Conservation (phyloP, 2,113 vertebrate genomes). For the Actinemys pallida region DNA sequence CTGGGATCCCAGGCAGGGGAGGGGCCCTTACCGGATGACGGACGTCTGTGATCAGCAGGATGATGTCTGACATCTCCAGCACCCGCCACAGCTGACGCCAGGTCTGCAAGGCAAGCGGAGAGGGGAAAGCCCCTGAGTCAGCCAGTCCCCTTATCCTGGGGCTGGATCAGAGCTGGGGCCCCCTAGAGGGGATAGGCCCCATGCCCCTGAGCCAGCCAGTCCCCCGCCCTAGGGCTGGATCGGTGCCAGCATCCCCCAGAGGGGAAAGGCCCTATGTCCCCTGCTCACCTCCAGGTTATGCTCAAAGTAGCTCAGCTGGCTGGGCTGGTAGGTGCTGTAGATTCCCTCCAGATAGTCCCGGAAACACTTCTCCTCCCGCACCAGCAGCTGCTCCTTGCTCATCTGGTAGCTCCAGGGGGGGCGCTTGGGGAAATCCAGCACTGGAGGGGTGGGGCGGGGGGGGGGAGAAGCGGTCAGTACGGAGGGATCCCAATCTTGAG, state of each 20-base stretch:
- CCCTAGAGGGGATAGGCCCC: background rate
- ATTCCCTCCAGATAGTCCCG: conserved; percentile 87
- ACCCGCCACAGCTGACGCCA: conserved; percentile 96
- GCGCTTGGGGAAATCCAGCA: conserved; percentile 88
- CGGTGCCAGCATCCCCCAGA: background rate
- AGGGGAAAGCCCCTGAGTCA: background rate
- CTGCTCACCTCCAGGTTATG: conserved; percentile 91
- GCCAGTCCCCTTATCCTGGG: background rate
- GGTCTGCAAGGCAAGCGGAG: conserved; percentile 78
- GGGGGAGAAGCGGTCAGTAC: background rate
- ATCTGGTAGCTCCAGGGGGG: conserved; percentile 92
- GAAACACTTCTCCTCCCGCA: conserved; percentile 89
- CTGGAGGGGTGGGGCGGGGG: conserved; percentile 61
- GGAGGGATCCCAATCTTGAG: background rate
- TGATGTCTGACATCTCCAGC: conserved; percentile 93
- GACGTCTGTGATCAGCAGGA: conserved; percentile 91
- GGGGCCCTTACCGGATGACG: conserved; percentile 87
- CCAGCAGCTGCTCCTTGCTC: conserved; percentile 86
- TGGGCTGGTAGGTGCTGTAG: conserved; percentile 82
- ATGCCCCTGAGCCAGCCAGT: background rate
- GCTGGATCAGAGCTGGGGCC: background rate
- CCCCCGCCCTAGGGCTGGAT: background rate
- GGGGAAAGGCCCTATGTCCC: background rate
- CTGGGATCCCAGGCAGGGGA: fast-evolving
- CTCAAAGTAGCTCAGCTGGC: conserved; percentile 92